Conservation (phyloP, 2,888 invertebrate species). For the Isotomurus palustris region DNA sequence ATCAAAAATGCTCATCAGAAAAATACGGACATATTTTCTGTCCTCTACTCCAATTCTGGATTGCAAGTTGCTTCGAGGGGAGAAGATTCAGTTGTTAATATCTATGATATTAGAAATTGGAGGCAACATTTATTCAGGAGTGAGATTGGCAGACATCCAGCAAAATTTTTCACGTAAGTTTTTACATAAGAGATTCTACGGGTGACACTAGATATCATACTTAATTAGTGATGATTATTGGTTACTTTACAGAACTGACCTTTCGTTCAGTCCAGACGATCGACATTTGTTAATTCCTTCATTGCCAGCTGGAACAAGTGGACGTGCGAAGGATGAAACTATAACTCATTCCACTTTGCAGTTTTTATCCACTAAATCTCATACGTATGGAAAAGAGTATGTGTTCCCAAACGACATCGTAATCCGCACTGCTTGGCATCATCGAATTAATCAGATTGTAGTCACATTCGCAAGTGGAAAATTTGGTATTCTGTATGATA, state of each 20-base stretch:
- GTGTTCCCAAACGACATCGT: constrained; percentile 54
- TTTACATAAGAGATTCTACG: not conserved
- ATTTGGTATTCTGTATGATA: constrained; percentile 87
- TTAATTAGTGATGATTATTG: not conserved
- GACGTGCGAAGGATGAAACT: constrained; percentile 33
- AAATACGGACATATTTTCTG: constrained; percentile 73
- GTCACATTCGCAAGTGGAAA: constrained; percentile 86
- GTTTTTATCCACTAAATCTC: constrained; percentile 35
- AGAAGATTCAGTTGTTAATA: constrained; percentile 87
- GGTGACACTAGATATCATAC: not conserved
- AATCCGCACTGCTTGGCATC: constrained; percentile 90
- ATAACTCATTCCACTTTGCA: constrained; percentile 33
- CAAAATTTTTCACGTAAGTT: constrained; percentile 63
- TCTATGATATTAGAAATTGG: constrained; percentile 87
- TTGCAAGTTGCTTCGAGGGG: constrained; percentile 71
- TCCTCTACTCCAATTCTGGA: constrained; percentile 84
- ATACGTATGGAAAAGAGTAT: constrained; percentile 32
- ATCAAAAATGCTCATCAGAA: constrained; percentile 74
- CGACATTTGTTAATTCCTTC: constrained; percentile 49
- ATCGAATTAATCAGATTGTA: constrained; percentile 94
- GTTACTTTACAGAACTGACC: constrained; percentile 56
- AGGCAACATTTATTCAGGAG: constrained; percentile 67
- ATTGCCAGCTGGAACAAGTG: constrained; percentile 38
- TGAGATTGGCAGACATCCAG: constrained; percentile 63
- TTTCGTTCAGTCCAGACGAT: constrained; percentile 87